Evolutionary conservation across 2,888 invertebrate genomes (phyloP).

Genomic region (Thera britannica): DNA sequence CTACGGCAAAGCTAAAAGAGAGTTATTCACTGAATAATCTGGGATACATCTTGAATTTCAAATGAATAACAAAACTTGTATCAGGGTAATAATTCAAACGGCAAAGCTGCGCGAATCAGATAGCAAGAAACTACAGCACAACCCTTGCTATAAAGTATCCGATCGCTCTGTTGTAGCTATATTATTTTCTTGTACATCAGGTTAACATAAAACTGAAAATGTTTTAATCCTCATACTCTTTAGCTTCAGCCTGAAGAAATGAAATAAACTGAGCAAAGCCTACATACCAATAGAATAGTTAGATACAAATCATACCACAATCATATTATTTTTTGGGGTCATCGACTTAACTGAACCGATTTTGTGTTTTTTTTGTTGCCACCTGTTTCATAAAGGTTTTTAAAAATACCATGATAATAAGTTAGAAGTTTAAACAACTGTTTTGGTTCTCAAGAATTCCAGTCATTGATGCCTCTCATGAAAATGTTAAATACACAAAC

Average conservation of each 20-base stretch:
- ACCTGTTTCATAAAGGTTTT: too few species aligned
- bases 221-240: neutral
- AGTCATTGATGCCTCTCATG: too few species aligned
- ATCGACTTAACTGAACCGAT: too few species aligned
- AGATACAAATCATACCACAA: too few species aligned
- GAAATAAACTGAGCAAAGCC: too few species aligned
- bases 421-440: too few species aligned
- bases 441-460: too few species aligned
- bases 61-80: slow-evolving; percentile 15
- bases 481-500: neutral
- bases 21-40: slow-evolving; percentile 1
- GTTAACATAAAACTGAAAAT: neutral
- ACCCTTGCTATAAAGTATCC: neutral
- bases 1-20: neutral
- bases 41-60: neutral
- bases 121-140: slow-evolving; percentile 13
- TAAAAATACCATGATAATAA: too few species aligned
- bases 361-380: too few species aligned
- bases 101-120: slow-evolving; percentile 23
- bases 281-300: too few species aligned
- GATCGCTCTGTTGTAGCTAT: neutral
- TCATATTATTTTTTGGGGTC: too few species aligned
- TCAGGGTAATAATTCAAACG: slow-evolving; percentile 26
- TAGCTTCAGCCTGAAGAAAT: too few species aligned
- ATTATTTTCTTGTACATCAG: neutral